Conservation (phyloP, 2,797 vertebrate genomes). For the Taeniopygia guttata region DNA sequence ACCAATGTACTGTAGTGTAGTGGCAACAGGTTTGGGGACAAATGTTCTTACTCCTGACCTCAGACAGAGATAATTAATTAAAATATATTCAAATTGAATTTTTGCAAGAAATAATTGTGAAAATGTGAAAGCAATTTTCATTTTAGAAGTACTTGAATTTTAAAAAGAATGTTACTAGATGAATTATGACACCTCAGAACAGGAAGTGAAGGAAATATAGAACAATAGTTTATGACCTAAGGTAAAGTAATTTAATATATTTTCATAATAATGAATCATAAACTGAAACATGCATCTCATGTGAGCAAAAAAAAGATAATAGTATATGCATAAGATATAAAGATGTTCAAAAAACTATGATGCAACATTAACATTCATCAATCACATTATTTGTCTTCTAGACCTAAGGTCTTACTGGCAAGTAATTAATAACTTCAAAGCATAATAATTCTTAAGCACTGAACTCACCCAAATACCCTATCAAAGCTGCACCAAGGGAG, state of each 20-base stretch:
- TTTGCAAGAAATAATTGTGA: neutral
- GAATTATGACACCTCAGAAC: neutral
- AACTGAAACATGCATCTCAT: neutral
- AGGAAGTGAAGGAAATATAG: neutral
- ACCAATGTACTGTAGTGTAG: slow-evolving; percentile 93
- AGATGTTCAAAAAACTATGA: neutral
- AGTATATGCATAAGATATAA: neutral
- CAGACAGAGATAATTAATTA: neutral
- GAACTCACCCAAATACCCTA: slow-evolving; percentile 92
- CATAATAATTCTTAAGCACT: neutral
- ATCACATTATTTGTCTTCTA: neutral
- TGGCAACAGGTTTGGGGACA: slow-evolving; percentile 93
- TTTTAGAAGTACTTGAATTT: neutral
- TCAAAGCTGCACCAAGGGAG: slow-evolving; percentile 90
- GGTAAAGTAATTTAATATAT: neutral
- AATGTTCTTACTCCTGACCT: slow-evolving; percentile 91
- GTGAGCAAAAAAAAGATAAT: neutral
- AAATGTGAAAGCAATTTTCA: neutral
- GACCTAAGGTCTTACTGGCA: neutral
- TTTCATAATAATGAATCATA: neutral
- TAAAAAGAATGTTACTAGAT: neutral
- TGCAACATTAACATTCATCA: neutral
- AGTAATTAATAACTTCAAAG: neutral
- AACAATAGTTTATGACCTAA: neutral
- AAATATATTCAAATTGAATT: neutral